These are phyloP conservation scores for Triplophysa yarkandensis DNA, from an alignment of 2,797 vertebrate species.

Conservation along the genomic window DNA sequence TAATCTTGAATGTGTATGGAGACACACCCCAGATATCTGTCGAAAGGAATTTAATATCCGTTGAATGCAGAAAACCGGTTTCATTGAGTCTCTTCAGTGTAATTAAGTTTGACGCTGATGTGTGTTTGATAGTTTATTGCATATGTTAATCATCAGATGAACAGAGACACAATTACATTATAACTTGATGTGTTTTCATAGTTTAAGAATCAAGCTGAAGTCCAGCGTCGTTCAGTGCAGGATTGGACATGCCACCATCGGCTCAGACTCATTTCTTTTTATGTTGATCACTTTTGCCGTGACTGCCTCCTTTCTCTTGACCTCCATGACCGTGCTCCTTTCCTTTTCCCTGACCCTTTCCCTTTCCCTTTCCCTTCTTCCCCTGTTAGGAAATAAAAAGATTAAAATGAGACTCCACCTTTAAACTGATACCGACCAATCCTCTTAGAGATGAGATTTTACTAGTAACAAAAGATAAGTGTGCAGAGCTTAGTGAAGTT, in stretches of 20 bases:
- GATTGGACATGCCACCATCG: neutral
- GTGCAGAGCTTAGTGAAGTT: neutral
- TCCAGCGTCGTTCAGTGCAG: neutral
- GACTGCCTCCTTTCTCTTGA: neutral
- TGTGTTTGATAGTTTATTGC: no score
- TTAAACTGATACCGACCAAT: neutral
- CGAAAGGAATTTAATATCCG: neutral
- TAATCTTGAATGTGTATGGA: neutral
- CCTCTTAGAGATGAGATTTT: neutral
- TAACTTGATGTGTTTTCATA: neutral
- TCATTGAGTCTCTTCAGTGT: neutral
- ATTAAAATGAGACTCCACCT: neutral
- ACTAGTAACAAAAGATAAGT: neutral
- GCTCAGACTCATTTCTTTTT: constrained; percentile 7
- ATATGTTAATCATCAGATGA: no score
- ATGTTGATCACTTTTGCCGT: neutral
- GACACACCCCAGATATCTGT: neutral
- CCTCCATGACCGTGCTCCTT: neutral
- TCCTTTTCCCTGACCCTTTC: neutral
- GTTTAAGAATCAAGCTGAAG: neutral
- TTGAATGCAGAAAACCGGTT: neutral
- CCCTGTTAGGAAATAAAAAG: neutral
- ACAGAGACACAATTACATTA: no score
- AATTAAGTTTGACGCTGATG: neutral
- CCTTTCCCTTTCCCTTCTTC: constrained; percentile 17